Conservation (phyloP, 2,888 invertebrate genomes). For the Tricholauxania praeusta region DNA sequence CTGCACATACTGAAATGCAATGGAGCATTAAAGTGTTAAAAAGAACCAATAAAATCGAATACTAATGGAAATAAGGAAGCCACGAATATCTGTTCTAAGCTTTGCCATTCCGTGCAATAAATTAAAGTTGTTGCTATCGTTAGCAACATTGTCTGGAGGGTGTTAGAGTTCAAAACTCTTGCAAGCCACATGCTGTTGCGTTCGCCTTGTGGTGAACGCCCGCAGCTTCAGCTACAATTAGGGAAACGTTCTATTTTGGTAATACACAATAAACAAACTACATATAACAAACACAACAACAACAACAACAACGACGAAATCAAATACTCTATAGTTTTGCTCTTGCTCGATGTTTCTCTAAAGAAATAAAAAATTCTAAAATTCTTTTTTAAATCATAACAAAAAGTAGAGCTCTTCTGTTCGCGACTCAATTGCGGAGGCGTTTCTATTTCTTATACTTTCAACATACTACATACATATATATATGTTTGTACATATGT, state of each 20-base stretch:
- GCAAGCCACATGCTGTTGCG: not conserved
- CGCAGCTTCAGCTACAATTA: not conserved
- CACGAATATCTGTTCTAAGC: too few species aligned
- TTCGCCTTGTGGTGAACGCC: not conserved
- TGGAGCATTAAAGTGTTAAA: too few species aligned
- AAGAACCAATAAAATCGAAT: too few species aligned
- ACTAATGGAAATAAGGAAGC: too few species aligned
- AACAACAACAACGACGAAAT: not conserved
- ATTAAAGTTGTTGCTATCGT: not conserved
- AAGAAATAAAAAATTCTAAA: conserved; percentile 25
- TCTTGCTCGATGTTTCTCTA: not conserved
- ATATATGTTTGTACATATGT: too few species aligned
- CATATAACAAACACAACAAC: not conserved
- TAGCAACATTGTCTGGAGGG: conserved; percentile 19
- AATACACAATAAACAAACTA: conserved; percentile 28
- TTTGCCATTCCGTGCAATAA: too few species aligned
- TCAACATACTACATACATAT: too few species aligned
- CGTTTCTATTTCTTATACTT: too few species aligned
- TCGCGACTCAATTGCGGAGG: too few species aligned
- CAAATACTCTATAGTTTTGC: not conserved
- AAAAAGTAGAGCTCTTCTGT: not conserved
- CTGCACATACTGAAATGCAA: too few species aligned
- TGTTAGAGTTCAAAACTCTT: conserved; percentile 21
- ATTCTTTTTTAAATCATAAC: conserved; percentile 11
- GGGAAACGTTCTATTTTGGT: conserved; percentile 29